phyloP scores from a whole-genome alignment of 2,113 vertebrate genomes.

The Solenodon paradoxus region DNA sequence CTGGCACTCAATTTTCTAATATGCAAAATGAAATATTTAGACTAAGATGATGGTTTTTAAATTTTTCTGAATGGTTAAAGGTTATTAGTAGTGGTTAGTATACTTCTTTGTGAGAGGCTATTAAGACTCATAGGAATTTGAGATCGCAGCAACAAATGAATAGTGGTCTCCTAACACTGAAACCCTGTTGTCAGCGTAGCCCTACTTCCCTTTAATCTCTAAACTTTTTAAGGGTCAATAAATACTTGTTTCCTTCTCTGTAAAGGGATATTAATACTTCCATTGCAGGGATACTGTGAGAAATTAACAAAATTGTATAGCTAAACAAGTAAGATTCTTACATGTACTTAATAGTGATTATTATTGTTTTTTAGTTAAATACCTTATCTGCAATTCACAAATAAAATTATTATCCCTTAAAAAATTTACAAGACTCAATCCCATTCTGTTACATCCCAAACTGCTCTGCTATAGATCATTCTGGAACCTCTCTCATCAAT shows the following conservation, averaged over 20 bases:
- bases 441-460: background rate
- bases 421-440: background rate
- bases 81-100: background rate
- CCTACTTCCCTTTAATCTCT: background rate
- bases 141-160: background rate
- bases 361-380: background rate
- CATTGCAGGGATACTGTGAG: background rate
- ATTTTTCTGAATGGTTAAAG: background rate
- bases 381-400: background rate
- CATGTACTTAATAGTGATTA: background rate
- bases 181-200: background rate
- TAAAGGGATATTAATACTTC: background rate
- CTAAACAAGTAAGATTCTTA: background rate
- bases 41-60: background rate
- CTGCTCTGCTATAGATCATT: background rate
- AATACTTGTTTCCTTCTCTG: background rate
- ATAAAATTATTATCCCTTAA: conserved; percentile 27
- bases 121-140: background rate
- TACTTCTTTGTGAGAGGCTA: background rate
- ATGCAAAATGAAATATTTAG: background rate
- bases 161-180: background rate
- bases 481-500: background rate
- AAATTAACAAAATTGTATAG: background rate
- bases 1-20: background rate
- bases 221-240: background rate